Base-by-base conservation (phyloP, 2,888 invertebrate genomes). In the Aspidiotus destructor region DNA sequence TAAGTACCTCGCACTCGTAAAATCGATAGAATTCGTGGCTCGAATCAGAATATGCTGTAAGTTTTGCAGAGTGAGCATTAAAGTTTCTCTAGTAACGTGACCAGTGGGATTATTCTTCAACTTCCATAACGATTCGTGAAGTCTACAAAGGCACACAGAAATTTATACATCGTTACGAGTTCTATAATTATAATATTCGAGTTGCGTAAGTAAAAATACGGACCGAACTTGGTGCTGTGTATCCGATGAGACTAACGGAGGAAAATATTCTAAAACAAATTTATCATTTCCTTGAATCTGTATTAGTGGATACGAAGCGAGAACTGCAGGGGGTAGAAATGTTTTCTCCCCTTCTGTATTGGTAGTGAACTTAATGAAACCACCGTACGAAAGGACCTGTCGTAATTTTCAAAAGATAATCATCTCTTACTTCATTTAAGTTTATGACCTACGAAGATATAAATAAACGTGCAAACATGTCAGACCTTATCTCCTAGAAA, bases 11-110 rank as follows among this genome's bases (percentile, higher is more conserved):
- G 83, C 81, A 77, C 79, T 80, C 10, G 80, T 79, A 72, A 84
- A 84, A 71, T 85, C 83, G 1, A 83, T 80, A 70, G 84, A 81
- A 70, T 84, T 82, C 0, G 86, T 84, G 2, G 86, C 89, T 62
- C 91, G 81, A 55, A 97, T 80, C 58, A 90, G 83, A 71, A 95
- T 82, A 72, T 87, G 85, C 70, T 89, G 86, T 0, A 98, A 80
- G 74, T 90, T 88, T 75, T 94, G 92, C 70, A 98, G 81, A 0
- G 92, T 89, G n/a, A 93, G 83, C 96, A 98, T 94, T 75, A 98
- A 81, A 44, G 88, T 86, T 70, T 85, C 83, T 48, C 92, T 80
- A 55, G 85, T 86, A 0, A 93, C 86, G 72, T 76, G 75, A 7
- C 75, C 73, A 48, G 73, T 76, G 0, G 82, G 82, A 62, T 81